phyloP scores from a whole-genome alignment of 2,797 vertebrate genomes.

The Sebastes flavidus region DNA sequence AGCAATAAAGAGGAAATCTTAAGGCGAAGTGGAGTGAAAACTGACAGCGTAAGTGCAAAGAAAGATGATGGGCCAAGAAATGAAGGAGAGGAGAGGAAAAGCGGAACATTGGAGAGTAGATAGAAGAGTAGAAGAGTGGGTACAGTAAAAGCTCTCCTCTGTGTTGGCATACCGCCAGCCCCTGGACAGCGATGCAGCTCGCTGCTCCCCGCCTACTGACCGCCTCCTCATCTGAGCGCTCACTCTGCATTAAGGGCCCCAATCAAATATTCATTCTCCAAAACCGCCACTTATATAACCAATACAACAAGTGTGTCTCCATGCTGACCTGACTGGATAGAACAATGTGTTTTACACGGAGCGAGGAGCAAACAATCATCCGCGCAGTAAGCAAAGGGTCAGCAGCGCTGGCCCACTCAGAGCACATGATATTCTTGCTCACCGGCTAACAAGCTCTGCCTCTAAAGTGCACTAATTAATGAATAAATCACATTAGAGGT shows the following conservation, averaged over 20 bases:
- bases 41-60: conserved; percentile 18
- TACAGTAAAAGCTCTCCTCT: conserved; percentile 74
- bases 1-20: conserved; percentile 30
- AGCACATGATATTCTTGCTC: conserved; percentile 47
- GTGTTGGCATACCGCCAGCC: conserved; percentile 68
- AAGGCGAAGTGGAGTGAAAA: conserved; percentile 13
- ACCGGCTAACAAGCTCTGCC: conserved; percentile 48
- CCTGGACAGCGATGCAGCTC: conserved; percentile 75
- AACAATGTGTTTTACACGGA: conserved; percentile 61
- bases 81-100: conserved; percentile 21
- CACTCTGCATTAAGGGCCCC: conserved; percentile 81
- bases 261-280: conserved; percentile 86
- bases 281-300: conserved; percentile 81
- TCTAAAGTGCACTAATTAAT: conserved; percentile 62
- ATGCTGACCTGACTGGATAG: conserved; percentile 58
- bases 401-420: conserved; percentile 51
- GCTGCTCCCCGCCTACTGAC: conserved; percentile 77
- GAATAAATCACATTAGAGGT: conserved; percentile 55
- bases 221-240: conserved; percentile 81
- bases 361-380: conserved; percentile 60
- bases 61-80: conserved; percentile 24
- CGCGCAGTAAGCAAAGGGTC: conserved; percentile 52
- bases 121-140: conserved; percentile 66
- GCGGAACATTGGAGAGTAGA: conserved; percentile 47
- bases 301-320: conserved; percentile 67